Conservation (phyloP, 2,113 vertebrate genomes). For the Kryptolebias marmoratus region DNA sequence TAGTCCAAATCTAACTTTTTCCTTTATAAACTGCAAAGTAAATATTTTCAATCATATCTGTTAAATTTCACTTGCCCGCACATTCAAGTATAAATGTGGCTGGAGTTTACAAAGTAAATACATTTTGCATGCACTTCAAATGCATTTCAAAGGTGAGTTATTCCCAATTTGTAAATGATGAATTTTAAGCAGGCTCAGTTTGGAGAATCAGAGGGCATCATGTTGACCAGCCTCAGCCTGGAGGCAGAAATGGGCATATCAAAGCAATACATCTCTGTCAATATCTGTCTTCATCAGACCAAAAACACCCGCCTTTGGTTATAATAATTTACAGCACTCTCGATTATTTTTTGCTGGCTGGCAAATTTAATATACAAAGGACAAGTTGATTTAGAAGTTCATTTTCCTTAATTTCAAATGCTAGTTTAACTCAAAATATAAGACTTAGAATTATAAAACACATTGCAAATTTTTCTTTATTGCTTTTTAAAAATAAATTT, state of each 20-base stretch:
- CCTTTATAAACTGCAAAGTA: background rate
- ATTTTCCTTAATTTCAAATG: constrained; percentile 68
- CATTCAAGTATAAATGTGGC: constrained; percentile 32
- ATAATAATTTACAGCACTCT: constrained; percentile 46
- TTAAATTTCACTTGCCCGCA: constrained; percentile 33
- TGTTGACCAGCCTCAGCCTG: constrained; percentile 66
- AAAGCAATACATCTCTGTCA: constrained; percentile 74
- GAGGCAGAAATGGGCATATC: constrained; percentile 71
- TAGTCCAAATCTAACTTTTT: background rate
- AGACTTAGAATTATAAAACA: too few species aligned
- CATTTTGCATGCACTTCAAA: constrained; percentile 53
- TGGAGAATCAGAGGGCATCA: constrained; percentile 56
- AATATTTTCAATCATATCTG: background rate
- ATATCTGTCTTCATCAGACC: constrained; percentile 62
- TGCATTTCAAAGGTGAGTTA: constrained; percentile 71
- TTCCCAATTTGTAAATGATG: constrained; percentile 72
- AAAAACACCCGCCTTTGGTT: constrained; percentile 22
- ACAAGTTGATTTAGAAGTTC: constrained; percentile 59
- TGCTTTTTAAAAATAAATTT: too few species aligned
- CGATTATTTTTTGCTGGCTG: constrained; percentile 50
- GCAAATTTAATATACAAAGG: constrained; percentile 48
- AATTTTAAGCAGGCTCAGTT: constrained; percentile 68
- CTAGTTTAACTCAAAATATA: constrained; percentile 35
- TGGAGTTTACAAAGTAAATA: constrained; percentile 53
- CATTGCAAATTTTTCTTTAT: too few species aligned